These are phyloP conservation scores for Sebastes nivosus DNA, from an alignment of 2,797 vertebrate genomes.

Conservation along the genomic window DNA sequence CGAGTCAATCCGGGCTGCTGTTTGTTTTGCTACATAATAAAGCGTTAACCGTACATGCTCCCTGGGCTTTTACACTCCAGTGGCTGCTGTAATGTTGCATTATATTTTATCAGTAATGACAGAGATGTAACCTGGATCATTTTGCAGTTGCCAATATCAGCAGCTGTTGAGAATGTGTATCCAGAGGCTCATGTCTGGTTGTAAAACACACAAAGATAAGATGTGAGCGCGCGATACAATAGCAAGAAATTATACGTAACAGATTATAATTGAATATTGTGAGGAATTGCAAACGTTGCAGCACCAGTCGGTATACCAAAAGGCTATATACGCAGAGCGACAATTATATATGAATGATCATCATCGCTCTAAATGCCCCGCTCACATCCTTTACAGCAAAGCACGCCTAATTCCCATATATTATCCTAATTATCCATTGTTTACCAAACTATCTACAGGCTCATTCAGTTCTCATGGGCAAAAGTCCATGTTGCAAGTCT, in stretches of 20 bases:
- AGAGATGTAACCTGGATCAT: conserved; percentile 34
- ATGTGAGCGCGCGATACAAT: background rate
- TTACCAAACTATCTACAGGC: conserved; percentile 66
- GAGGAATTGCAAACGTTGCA: conserved; percentile 23
- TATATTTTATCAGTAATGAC: conserved; percentile 30
- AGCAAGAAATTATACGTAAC: conserved; percentile 20
- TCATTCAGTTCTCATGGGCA: conserved; percentile 65
- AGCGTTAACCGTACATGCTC: conserved; percentile 5
- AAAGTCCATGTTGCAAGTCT: conserved; percentile 59
- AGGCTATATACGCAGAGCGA: conserved; percentile 34
- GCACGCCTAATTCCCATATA: conserved; percentile 58
- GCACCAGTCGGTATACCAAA: conserved; percentile 19
- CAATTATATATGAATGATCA: conserved; percentile 57
- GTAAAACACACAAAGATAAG: conserved; percentile 11
- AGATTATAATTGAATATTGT: conserved; percentile 24
- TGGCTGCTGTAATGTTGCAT: background rate
- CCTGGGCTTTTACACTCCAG: background rate
- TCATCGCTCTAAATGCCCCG: conserved; percentile 51
- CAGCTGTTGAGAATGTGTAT: conserved; percentile 55
- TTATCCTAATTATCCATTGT: conserved; percentile 73
- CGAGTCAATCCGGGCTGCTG: conserved; percentile 18
- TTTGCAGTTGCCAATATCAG: conserved; percentile 43
- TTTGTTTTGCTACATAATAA: conserved; percentile 28
- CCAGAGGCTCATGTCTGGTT: conserved; percentile 34
- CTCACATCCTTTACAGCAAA: conserved; percentile 52